These are phyloP conservation scores for Anguilla megastoma DNA, from an alignment of 2,797 vertebrate species.

Conservation along the genomic window DNA sequence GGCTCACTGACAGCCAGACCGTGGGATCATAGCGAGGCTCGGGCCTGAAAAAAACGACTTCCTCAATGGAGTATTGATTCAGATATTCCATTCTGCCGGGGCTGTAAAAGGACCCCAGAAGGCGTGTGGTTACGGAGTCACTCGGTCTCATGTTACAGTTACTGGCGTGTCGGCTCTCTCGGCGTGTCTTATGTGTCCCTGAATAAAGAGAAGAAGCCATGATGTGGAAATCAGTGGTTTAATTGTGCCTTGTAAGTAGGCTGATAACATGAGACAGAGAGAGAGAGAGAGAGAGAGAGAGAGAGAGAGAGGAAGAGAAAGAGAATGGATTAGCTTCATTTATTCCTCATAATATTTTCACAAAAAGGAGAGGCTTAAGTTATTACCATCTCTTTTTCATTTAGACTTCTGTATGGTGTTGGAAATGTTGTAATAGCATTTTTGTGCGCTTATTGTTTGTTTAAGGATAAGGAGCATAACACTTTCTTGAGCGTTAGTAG, in stretches of 20 bases:
- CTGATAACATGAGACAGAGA: slow-evolving; percentile 5
- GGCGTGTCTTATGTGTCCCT: not conserved
- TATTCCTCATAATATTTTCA: slow-evolving; percentile 3
- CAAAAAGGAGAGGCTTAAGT: slow-evolving; percentile 6
- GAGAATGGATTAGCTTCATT: not conserved
- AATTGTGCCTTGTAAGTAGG: slow-evolving; percentile 20
- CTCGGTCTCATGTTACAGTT: not conserved
- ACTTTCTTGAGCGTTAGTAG: no score
- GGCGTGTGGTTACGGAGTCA: not conserved
- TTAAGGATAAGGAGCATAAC: not conserved
- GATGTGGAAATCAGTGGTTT: slow-evolving; percentile 4
- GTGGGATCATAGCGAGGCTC: not conserved
- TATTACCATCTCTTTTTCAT: slow-evolving; percentile 4
- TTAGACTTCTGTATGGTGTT: not conserved
- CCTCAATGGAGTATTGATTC: not conserved
- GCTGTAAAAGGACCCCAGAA: not conserved
- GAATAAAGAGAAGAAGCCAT: slow-evolving; percentile 2
- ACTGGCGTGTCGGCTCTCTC: not conserved
- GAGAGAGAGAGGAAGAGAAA: not conserved
- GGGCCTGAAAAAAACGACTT: not conserved
- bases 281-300: not conserved
- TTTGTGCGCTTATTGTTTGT: not conserved
- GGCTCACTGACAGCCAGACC: not conserved
- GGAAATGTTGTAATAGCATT: not conserved
- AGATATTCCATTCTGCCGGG: slow-evolving; percentile 4